These are phyloP conservation scores for Progne subis DNA, from an alignment of 2,113 vertebrate species.

Conservation along the genomic window DNA sequence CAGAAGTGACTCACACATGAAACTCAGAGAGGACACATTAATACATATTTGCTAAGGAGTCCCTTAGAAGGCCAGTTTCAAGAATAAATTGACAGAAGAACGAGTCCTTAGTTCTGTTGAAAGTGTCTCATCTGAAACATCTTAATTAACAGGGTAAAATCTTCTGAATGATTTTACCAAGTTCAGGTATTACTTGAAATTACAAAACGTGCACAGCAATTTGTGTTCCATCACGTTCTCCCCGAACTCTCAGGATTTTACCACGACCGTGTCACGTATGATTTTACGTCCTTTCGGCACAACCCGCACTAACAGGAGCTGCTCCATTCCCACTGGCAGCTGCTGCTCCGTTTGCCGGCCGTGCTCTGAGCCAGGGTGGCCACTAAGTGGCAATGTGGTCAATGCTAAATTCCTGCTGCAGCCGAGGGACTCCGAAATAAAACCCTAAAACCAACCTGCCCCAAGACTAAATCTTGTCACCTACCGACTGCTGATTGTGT, in stretches of 20 bases:
- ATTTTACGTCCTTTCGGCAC: not conserved
- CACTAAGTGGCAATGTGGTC: constrained; percentile 54
- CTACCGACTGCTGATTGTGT: not conserved
- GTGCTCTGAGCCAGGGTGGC: not conserved
- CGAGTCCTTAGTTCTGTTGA: not conserved
- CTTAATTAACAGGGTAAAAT: not conserved
- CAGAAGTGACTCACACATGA: not conserved
- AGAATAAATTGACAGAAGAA: not conserved
- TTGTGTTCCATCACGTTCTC: not conserved
- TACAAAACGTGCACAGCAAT: not conserved
- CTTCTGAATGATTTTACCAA: not conserved
- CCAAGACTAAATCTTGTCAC: not conserved
- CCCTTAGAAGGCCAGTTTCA: not conserved
- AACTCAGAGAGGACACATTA: not conserved
- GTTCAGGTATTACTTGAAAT: not conserved
- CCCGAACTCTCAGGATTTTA: not conserved
- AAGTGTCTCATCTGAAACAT: not conserved
- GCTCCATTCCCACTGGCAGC: rapidly evolving
- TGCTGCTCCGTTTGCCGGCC: not conserved
- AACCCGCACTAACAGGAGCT: not conserved
- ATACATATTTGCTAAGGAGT: not conserved
- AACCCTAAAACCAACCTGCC: not conserved
- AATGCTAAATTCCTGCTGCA: not conserved
- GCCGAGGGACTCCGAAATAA: not conserved
- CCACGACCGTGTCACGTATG: not conserved